phyloP scores from a whole-genome alignment of 2,113 vertebrate species.

The Catharus bicknelli region DNA sequence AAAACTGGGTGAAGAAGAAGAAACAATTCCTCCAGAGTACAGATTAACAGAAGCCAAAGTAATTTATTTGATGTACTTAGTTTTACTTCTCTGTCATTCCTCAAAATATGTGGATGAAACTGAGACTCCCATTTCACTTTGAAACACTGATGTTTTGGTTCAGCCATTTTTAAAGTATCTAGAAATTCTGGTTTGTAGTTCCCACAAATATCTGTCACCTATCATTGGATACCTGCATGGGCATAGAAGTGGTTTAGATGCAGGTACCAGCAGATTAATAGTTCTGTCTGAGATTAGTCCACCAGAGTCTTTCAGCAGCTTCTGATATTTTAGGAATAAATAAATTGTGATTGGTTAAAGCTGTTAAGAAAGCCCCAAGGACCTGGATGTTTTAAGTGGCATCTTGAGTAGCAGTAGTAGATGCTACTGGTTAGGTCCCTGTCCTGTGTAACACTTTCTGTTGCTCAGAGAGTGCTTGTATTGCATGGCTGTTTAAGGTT shows the following conservation, averaged over 20 bases:
- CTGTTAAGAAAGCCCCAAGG: neutral
- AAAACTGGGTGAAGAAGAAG: conserved; percentile 78
- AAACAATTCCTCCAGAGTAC: conserved; percentile 77
- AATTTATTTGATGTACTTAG: neutral
- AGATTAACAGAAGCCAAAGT: conserved; percentile 72
- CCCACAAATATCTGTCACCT: neutral
- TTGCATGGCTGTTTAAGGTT: neutral
- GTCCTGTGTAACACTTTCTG: neutral
- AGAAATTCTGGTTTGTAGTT: neutral
- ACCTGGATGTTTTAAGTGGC: neutral
- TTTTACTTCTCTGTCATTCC: neutral
- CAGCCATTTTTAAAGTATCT: neutral
- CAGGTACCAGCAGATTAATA: neutral
- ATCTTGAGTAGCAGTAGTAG: neutral
- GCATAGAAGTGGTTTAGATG: neutral
- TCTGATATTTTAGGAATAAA: neutral
- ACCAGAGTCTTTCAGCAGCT: neutral
- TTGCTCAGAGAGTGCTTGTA: neutral
- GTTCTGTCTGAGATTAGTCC: neutral
- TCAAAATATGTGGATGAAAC: neutral
- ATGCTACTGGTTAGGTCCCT: neutral
- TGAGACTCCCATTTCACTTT: neutral
- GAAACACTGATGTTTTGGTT: neutral
- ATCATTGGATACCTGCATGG: neutral
- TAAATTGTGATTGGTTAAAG: neutral